Conservation (phyloP, 1,140 invertebrate species). For the Lamellibrachia luymesi region DNA sequence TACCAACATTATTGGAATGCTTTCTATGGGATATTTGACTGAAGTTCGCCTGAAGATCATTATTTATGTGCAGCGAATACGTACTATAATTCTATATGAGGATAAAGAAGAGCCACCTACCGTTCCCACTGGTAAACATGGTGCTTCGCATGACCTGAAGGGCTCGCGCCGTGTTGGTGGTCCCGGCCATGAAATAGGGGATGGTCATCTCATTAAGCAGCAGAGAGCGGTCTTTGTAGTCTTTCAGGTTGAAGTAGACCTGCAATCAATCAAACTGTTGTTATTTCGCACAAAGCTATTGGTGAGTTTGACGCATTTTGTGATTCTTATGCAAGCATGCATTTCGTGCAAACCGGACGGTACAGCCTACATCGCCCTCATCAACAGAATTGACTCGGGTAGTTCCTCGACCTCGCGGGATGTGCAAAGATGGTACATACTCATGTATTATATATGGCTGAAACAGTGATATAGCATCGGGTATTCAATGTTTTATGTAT, state of each 20-base stretch:
- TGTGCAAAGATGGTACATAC: too few relatives aligned
- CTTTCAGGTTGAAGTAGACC: conserved; percentile 13
- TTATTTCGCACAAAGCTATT: too few relatives aligned
- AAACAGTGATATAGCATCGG: too few relatives aligned
- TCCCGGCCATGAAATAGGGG: conserved; percentile 21
- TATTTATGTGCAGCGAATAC: not conserved
- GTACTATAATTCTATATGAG: not conserved
- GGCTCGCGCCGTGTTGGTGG: conserved; percentile 23
- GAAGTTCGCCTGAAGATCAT: not conserved
- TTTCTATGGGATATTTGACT: not conserved
- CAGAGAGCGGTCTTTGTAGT: conserved; percentile 7
- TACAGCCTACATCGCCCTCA: too few relatives aligned
- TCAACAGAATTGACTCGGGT: too few relatives aligned
- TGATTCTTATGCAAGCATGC: too few relatives aligned
- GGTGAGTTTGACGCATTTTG: too few relatives aligned
- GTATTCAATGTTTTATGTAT: too few relatives aligned
- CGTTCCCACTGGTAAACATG: conserved; percentile 10
- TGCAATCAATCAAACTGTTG: not conserved
- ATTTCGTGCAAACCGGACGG: too few relatives aligned
- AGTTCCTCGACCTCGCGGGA: too few relatives aligned
- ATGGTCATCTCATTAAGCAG: conserved; percentile 14
- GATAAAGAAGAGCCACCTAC: not conserved
- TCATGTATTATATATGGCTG: too few relatives aligned
- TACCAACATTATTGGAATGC: too few relatives aligned
- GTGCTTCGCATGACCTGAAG: conserved; percentile 1